These are phyloP conservation scores for Clamator glandarius DNA, from an alignment of 2,797 vertebrate genomes.

Conservation along the genomic window DNA sequence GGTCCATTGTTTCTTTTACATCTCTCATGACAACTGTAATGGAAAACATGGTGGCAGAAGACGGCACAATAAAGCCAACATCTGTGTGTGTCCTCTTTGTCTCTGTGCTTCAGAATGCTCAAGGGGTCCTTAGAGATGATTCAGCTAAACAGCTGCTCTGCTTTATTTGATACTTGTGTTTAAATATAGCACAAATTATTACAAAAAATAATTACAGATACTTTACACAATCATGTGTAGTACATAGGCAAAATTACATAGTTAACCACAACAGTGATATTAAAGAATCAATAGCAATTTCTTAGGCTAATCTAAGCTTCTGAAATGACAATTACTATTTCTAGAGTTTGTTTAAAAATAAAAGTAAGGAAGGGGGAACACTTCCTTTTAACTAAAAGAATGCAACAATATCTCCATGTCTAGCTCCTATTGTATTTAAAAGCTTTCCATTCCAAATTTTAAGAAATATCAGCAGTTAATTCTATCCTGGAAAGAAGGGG, in stretches of 20 bases:
- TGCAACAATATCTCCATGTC: not conserved
- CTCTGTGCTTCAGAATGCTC: not conserved
- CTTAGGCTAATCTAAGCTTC: not conserved
- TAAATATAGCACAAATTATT: not conserved
- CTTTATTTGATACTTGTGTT: not conserved
- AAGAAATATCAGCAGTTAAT: not conserved
- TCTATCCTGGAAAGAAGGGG: not conserved
- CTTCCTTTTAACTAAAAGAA: not conserved
- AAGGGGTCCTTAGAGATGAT: not conserved
- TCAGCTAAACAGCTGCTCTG: not conserved
- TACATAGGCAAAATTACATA: not conserved
- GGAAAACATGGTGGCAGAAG: not conserved
- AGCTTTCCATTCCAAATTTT: not conserved
- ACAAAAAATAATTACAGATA: not conserved
- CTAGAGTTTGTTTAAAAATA: not conserved
- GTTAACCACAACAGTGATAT: not conserved
- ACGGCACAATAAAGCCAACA: not conserved
- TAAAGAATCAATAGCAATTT: not conserved
- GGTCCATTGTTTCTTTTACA: not conserved
- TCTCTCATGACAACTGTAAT: not conserved
- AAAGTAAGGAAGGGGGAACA: not conserved
- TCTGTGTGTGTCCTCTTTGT: accelerated
- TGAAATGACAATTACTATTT: not conserved
- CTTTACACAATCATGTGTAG: not conserved
- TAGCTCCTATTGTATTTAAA: not conserved